Percentiles rank a stretch among this genome's conserved stretches.
Evolutionary conservation across 1,140 invertebrate species (phyloP).

Genomic region (Drosophila truncata): DNA sequence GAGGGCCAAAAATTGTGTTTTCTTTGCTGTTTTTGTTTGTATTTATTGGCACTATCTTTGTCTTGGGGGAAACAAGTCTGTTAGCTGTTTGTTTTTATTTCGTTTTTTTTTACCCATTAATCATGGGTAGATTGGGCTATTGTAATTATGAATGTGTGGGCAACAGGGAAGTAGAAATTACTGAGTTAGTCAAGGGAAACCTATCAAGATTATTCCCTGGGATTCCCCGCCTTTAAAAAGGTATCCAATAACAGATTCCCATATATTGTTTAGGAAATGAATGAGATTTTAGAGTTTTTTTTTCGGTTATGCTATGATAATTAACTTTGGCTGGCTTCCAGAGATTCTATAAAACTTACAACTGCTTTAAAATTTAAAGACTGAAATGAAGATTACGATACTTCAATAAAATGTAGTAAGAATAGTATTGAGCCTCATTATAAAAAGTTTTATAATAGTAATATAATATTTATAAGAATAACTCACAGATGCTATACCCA

Average conservation of each 20-base stretch:
- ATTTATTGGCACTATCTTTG: constrained; percentile 39
- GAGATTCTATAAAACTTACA: background rate
- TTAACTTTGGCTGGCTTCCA: background rate
- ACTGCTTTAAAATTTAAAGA: background rate
- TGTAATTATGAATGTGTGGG: background rate
- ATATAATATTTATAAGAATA: background rate
- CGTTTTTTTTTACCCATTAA: constrained; percentile 11
- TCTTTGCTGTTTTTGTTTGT: constrained; percentile 9
- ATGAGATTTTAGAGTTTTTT: background rate
- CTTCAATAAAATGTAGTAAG: background rate
- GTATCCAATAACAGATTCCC: background rate
- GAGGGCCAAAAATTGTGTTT: constrained; percentile 39
- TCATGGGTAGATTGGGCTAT: constrained; percentile 6
- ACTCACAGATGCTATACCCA: background rate
- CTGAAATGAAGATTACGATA: too few species aligned
- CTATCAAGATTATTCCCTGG: background rate
- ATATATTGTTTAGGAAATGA: background rate
- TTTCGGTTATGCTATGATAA: background rate
- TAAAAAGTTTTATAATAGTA: background rate
- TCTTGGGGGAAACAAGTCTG: constrained; percentile 33
- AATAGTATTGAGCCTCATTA: background rate
- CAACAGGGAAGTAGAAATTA: background rate
- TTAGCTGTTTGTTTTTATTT: constrained; percentile 17
- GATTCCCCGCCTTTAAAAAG: constrained; percentile 5
- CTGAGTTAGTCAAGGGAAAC: background rate